Evolutionary conservation across 2,888 invertebrate species (phyloP).

Genomic region (Campaea margaritaria): DNA sequence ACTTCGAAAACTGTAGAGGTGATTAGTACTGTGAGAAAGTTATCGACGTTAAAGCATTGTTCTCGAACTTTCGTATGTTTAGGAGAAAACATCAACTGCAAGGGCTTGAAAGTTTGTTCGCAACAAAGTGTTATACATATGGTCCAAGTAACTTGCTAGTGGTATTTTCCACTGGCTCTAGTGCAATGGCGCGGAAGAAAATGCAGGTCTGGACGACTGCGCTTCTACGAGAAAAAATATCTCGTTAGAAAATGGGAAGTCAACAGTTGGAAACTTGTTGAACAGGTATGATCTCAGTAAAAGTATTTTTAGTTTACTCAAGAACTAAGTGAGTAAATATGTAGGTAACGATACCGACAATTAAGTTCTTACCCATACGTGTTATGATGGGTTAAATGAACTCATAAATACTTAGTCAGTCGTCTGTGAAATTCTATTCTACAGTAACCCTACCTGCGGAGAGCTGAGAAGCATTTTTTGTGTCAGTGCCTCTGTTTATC

Average conservation of each 20-base stretch:
- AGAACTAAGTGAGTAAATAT: slow-evolving; percentile 37
- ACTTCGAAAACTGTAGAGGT: slow-evolving; percentile 44
- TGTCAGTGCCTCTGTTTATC: slow-evolving; percentile 43
- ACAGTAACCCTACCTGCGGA: slow-evolving; percentile 15
- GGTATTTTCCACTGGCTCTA: slow-evolving; percentile 63
- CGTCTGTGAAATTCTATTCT: slow-evolving; percentile 31
- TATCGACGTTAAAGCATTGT: slow-evolving; percentile 58
- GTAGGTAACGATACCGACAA: slow-evolving; percentile 18
- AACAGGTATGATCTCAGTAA: slow-evolving; percentile 59
- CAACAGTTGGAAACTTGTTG: slow-evolving; percentile 69
- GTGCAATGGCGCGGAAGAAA: slow-evolving; percentile 57
- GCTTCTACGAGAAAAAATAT: slow-evolving; percentile 68
- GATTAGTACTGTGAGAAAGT: slow-evolving; percentile 65
- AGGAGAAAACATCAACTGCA: slow-evolving; percentile 29
- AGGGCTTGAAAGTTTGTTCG: slow-evolving; percentile 7
- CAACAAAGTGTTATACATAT: slow-evolving; percentile 24
- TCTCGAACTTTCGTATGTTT: slow-evolving; percentile 41
- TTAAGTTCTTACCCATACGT: slow-evolving; percentile 8
- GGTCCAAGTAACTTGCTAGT: slow-evolving; percentile 26
- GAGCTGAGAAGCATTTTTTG: slow-evolving; percentile 22
- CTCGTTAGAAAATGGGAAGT: slow-evolving; percentile 84
- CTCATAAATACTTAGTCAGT: slow-evolving; percentile 26
- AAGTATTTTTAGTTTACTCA: slow-evolving; percentile 60
- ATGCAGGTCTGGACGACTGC: slow-evolving; percentile 51
- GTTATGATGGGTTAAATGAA: slow-evolving; percentile 26